phyloP scores from a whole-genome alignment of 2,888 invertebrate species.

The Mimas tiliae region DNA sequence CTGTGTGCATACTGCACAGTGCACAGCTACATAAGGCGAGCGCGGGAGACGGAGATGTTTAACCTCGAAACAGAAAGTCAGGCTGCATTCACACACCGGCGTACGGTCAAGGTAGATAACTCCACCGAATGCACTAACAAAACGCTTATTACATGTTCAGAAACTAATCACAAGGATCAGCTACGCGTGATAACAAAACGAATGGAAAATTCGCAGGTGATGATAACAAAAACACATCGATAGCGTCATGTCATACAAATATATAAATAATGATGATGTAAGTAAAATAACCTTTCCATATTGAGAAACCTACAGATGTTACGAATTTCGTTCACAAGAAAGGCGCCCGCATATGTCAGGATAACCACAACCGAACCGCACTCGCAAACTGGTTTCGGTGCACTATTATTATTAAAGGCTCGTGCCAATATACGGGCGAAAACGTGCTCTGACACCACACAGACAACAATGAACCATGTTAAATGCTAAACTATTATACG shows the following conservation, averaged over 20 bases:
- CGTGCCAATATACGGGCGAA: constrained; percentile 78
- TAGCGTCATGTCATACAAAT: constrained; percentile 37
- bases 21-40: constrained; percentile 48
- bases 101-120: constrained; percentile 75
- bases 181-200: constrained; percentile 30
- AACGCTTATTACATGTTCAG: constrained; percentile 39
- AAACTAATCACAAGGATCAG: constrained; percentile 38
- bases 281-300: constrained; percentile 42
- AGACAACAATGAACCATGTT: constrained; percentile 68
- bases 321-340: constrained; percentile 68
- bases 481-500: constrained; percentile 58
- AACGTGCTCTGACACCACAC: constrained; percentile 68
- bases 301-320: constrained; percentile 48
- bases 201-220: constrained; percentile 36
- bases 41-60: constrained; percentile 54
- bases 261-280: constrained; percentile 39
- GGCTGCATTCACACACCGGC: constrained; percentile 52
- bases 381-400: constrained; percentile 81
- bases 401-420: constrained; percentile 84
- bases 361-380: constrained; percentile 78
- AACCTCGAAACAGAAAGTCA: constrained; percentile 76
- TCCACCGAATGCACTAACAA: constrained; percentile 45
- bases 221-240: constrained; percentile 37
- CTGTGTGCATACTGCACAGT: constrained; percentile 39
- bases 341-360: constrained; percentile 77